Percentiles rank a stretch among this genome's conserved stretches.
phyloP scores from a whole-genome alignment of 2,888 invertebrate species.

The Augochlorella aurata region DNA sequence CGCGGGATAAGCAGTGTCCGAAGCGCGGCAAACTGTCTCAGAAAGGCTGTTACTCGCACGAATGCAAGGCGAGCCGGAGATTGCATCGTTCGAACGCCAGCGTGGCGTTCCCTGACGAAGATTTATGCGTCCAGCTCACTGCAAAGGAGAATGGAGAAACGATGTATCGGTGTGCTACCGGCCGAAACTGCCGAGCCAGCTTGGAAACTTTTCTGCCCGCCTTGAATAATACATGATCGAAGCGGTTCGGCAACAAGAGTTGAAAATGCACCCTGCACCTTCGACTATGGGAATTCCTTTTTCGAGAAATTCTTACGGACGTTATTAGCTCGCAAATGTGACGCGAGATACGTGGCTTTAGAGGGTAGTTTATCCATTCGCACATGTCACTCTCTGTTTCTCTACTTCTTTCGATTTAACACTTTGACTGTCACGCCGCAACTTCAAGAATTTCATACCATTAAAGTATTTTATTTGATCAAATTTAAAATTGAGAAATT shows the following conservation, averaged over 20 bases:
- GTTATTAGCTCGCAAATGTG: background rate
- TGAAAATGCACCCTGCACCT: background rate
- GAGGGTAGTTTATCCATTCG: background rate
- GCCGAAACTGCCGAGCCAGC: background rate
- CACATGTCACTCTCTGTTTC: no score
- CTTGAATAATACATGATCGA: constrained; percentile 4
- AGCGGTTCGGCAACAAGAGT: background rate
- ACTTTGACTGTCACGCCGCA: no score
- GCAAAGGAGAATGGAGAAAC: background rate
- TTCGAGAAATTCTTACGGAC: background rate
- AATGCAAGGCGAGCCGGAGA: background rate
- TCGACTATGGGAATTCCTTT: background rate
- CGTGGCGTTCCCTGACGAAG: constrained; percentile 15
- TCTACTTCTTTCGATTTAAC: no score
- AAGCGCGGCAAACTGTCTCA: constrained; percentile 39
- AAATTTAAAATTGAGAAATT: no score
- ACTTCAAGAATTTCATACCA: no score
- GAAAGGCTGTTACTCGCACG: constrained; percentile 14
- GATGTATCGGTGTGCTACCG: background rate
- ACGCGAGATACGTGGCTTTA: no score
- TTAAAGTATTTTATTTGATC: no score
- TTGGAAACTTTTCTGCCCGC: background rate
- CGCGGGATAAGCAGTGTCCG: constrained; percentile 21
- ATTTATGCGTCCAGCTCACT: constrained; percentile 17
- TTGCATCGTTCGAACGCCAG: constrained; percentile 18